Evolutionary conservation across 1,140 invertebrate genomes (phyloP).

Genomic region (Melanaphis sacchari): DNA sequence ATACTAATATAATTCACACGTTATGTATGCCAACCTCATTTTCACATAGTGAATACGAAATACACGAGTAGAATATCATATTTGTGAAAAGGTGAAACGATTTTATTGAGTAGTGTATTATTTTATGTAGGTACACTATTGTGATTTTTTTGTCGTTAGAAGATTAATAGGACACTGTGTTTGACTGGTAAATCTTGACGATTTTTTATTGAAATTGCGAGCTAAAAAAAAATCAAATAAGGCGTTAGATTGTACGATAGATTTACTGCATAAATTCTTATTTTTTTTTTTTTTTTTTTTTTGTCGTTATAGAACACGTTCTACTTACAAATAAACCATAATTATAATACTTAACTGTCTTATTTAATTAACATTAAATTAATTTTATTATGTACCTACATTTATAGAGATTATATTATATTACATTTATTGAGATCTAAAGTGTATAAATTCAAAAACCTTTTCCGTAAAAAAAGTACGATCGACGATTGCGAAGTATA

Average conservation of each 20-base stretch:
- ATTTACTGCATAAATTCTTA: not conserved
- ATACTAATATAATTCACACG: not conserved
- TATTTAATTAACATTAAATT: not conserved
- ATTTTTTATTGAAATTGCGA: not conserved
- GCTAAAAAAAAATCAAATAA: not conserved
- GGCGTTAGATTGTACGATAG: not conserved
- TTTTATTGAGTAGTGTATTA: not conserved
- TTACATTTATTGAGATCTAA: not conserved
- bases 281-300: too few relatives aligned
- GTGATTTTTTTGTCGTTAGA: not conserved
- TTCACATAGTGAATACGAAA: not conserved
- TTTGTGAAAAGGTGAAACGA: constrained; percentile 21
- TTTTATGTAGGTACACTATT: not conserved
- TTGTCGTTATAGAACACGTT: not conserved
- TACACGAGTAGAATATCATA: not conserved
- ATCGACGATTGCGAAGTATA: not conserved
- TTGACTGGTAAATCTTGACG: not conserved
- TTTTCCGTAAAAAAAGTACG: not conserved
- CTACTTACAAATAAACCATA: not conserved
- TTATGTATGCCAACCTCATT: constrained; percentile 13
- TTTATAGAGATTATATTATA: not conserved
- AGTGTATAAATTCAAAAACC: not conserved
- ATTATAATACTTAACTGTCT: not conserved
- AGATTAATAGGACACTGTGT: not conserved
- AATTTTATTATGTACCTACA: not conserved